These are phyloP conservation scores for Didymodactylos carnosus DNA, from an alignment of 2,888 invertebrate genomes.

Conservation along the genomic window DNA sequence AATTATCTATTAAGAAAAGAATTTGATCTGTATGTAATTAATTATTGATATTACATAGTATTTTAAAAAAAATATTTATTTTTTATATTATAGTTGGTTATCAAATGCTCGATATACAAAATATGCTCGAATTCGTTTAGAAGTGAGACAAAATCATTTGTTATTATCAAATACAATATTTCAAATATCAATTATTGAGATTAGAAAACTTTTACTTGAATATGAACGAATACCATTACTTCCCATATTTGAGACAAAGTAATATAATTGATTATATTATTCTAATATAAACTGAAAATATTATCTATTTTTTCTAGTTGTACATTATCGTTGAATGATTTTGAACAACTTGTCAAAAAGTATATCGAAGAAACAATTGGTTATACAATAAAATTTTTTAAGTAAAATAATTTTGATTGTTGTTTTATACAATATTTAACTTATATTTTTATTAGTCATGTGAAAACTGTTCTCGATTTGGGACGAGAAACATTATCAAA, in stretches of 20 bases:
- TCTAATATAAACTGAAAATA: neutral
- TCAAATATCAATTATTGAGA: neutral
- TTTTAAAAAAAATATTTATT: neutral
- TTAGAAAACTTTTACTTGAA: neutral
- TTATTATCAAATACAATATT: neutral
- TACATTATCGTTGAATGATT: neutral
- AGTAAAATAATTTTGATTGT: no score
- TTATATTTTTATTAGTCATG: no score
- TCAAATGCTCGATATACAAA: neutral
- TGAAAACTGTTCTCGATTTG: neutral
- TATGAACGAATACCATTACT: neutral
- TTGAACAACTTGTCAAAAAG: neutral
- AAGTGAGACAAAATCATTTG: neutral
- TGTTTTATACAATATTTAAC: no score
- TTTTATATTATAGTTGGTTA: neutral
- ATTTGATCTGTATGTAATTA: constrained; percentile 23
- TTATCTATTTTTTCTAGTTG: neutral
- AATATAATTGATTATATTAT: neutral
- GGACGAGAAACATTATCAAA: neutral
- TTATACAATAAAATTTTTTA: neutral
- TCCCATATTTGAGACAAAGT: neutral
- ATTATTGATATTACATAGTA: neutral
- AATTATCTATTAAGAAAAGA: constrained; percentile 26
- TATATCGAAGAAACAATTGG: neutral
- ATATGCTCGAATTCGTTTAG: neutral